Base-by-base conservation (phyloP, 2,888 invertebrate species). In the Cylindroiulus punctatus region DNA sequence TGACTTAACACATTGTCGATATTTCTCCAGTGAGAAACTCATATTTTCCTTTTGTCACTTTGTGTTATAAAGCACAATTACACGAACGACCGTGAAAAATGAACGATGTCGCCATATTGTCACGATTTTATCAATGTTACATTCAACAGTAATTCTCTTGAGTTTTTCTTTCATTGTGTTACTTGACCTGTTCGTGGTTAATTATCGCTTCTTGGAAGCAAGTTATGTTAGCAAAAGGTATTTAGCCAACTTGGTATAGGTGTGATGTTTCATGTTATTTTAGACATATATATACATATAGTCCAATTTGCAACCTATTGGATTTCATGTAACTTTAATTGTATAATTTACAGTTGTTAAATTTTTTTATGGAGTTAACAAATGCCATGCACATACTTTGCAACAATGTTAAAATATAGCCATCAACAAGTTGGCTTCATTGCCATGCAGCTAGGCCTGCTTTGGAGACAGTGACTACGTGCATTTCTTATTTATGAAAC, bases 1-100 rank as follows among this genome's bases (percentile, higher is more conserved):
- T 65, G 7, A 26, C 10, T 26, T 65, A 65, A 65, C 57, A 57
- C 57, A n/a, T 8, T 26, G 65, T 65, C 26, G 65, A 65, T 26
- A 65, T 26, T 26, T 65, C 65, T 65, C 26, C 19, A n/a, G 52
- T 65, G 57, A 57, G 57, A 57, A 22, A 57, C n/a, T 14, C 19
- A 1, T 8, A 22, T 5, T 57, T 65, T 65, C 26, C 65, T 26
- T 44, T 65, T 65, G 65, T 65, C 65, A 26, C 65, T 26, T 65
- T 65, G 22, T 65, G 65, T 8, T 65, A 65, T 26, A 26, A 65
- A 57, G 22, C 57, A 8, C 26, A 65, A 65, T 65, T 65, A n/a
- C 65, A 65, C 26, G 26, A n/a, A n/a, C 7, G 65, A 65, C 65
- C 65, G 26, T 65, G 65, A 65, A 65, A 65, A 65, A 65, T 65